Base-by-base conservation (phyloP, 2,797 vertebrate genomes). In the Acropternis orthonyx region DNA sequence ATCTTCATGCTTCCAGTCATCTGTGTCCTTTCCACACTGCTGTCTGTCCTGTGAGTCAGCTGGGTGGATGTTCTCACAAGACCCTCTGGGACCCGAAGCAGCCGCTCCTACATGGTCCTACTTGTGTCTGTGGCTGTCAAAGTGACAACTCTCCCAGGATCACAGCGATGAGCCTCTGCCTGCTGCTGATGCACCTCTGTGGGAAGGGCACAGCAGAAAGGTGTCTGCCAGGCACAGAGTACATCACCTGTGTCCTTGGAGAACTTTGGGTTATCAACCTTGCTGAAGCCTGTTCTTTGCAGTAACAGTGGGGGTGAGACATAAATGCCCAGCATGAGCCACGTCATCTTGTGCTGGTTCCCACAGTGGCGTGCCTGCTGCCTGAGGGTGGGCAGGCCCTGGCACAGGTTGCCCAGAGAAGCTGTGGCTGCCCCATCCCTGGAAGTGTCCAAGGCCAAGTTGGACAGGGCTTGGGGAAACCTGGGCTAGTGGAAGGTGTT, bases 401-500 rank as follows among this genome's bases (percentile, higher is more conserved):
- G 55, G 71, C 49, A 56, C 19, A 46, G 71, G 55, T 0, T 69
- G 13, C 3, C 13, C 63, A 83, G 58, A 65, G 44, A 0, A 23
- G 10, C n/a, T 78, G 37, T 84, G 66, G 59, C 44, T 78, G 52
- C 6, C 4, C n/a, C 39, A 59, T 41, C 59, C 26, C 34, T 65
- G 52, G 43, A 0, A 32, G 14, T 27, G 44, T 4, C 3, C 43
- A 19, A 32, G 21, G 9, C 17, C n/a, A 32, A n/a, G 37, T 0
- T 65, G 28, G 44, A 52, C 0, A 0, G 37, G 15, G 3, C 21
- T 34, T 46, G 58, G 39, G 59, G 30, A 30, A 41, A 0, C 44
- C 15, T 77, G 39, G 44, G 10, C 2, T 0, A 4, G 39, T 6
- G 39, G 52, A 2, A 78, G 14, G 4, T 66, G 58, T 32, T 34